A percentile compares a stretch with the other conserved stretches of the same genome.
Evolutionary conservation across 2,888 invertebrate species (phyloP).

Genomic region (Caenorhabditis sp.): DNA sequence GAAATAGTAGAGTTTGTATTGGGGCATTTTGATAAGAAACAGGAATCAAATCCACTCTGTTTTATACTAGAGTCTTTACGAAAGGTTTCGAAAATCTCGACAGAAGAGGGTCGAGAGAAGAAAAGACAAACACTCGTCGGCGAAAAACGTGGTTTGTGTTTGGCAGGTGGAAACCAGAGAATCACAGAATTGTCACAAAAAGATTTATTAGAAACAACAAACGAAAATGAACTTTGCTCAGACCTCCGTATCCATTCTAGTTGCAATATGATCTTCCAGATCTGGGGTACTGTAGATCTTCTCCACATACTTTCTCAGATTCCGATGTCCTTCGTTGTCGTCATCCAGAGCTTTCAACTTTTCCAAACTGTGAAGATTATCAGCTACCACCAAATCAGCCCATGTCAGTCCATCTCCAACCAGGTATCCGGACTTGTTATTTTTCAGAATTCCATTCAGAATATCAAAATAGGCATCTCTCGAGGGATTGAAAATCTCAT

Average conservation of each 20-base stretch:
- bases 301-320: constrained; percentile 23
- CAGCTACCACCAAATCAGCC: constrained; percentile 59
- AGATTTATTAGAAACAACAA: background rate
- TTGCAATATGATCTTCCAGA: constrained; percentile 47
- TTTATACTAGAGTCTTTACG: background rate
- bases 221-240: constrained; percentile 3
- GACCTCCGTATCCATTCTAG: constrained; percentile 43
- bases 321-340: constrained; percentile 27
- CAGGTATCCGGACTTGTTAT: constrained; percentile 48
- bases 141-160: constrained; percentile 32
- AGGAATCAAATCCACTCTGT: background rate
- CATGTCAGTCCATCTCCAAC: constrained; percentile 62
- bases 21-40: constrained; percentile 43
- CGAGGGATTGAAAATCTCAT: constrained; percentile 36
- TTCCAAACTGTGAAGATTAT: constrained; percentile 55
- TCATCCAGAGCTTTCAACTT: constrained; percentile 35
- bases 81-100: constrained; percentile 35
- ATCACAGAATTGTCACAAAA: constrained; percentile 12
- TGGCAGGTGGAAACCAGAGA: constrained; percentile 1
- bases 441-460: constrained; percentile 46
- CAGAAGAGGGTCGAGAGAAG: background rate
- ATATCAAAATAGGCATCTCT: constrained; percentile 43
- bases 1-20: constrained; percentile 70
- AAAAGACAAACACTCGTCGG: background rate
- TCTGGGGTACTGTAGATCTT: constrained; percentile 36